Conservation (phyloP, 2,888 invertebrate genomes). For the Kuschelorhynchus macadamiae region DNA sequence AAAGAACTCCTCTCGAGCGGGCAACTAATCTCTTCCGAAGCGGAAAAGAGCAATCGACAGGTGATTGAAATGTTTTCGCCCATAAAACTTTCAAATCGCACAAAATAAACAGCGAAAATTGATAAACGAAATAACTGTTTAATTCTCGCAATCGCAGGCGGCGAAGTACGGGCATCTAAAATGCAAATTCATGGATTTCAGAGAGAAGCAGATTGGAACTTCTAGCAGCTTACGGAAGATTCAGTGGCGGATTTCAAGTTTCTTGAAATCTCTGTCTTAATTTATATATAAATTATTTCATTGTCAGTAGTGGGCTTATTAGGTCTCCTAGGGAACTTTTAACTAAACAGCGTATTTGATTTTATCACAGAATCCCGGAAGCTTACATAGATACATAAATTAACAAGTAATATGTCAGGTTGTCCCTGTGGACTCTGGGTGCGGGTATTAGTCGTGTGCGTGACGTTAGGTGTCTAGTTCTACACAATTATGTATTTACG, state of each 20-base stretch:
- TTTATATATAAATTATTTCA: background rate
- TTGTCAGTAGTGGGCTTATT: too few relatives aligned
- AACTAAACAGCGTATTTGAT: too few relatives aligned
- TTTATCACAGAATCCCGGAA: too few relatives aligned
- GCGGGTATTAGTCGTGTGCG: too few relatives aligned
- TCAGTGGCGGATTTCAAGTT: conserved; percentile 22
- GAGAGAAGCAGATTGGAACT: conserved; percentile 55
- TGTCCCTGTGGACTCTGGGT: too few relatives aligned
- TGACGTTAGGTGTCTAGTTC: too few relatives aligned
- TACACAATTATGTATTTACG: too few relatives aligned
- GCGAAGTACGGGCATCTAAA: conserved; percentile 65
- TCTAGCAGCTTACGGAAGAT: conserved; percentile 50
- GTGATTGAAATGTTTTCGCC: conserved; percentile 62
- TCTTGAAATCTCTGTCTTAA: background rate
- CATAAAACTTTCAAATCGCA: conserved; percentile 59
- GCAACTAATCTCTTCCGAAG: background rate
- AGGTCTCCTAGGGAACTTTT: too few relatives aligned
- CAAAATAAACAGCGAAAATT: conserved; percentile 64
- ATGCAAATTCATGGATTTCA: conserved; percentile 64
- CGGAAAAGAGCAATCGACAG: conserved; percentile 54
- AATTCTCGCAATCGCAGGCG: conserved; percentile 57
- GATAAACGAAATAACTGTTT: conserved; percentile 67
- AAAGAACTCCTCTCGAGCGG: background rate
- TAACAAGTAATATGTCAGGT: too few relatives aligned
- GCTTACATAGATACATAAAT: too few relatives aligned